Percentiles rank a stretch among this genome's conserved stretches.
phyloP scores from a whole-genome alignment of 2,113 vertebrate species.

The Suncus etruscus region DNA sequence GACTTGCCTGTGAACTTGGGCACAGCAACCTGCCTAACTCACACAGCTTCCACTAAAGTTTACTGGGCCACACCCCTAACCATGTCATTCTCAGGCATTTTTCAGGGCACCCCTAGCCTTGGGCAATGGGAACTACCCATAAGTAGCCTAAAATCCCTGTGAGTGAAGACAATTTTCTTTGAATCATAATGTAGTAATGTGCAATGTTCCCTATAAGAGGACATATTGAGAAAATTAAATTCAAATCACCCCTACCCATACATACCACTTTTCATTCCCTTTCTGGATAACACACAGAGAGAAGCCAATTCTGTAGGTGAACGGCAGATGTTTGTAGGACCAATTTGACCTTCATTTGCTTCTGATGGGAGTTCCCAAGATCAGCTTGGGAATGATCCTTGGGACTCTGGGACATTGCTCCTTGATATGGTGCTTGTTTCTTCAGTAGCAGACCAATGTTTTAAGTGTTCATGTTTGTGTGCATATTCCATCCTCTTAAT shows the following conservation, averaged over 20 bases:
- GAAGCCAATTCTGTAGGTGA: conserved; percentile 6
- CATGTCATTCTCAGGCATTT: neutral
- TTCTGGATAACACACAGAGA: conserved; percentile 41
- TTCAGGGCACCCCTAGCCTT: neutral
- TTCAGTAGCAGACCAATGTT: neutral
- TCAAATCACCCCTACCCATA: conserved; percentile 70
- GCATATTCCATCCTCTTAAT: neutral
- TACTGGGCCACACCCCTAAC: neutral
- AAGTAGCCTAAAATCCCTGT: conserved; percentile 7
- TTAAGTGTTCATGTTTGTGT: neutral
- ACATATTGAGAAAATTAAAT: conserved; percentile 72
- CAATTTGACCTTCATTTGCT: neutral
- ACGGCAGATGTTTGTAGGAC: neutral
- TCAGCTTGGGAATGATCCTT: neutral
- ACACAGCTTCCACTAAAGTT: neutral
- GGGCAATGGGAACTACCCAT: conserved; percentile 38
- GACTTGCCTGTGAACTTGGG: neutral
- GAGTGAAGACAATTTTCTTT: conserved; percentile 66
- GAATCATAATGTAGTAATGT: conserved; percentile 59
- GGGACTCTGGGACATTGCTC: neutral
- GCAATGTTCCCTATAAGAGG: conserved; percentile 29
- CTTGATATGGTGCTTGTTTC: neutral
- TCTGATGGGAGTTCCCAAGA: neutral
- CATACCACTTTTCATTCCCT: conserved; percentile 52
- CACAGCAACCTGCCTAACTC: neutral